Base-by-base conservation (phyloP, 2,797 vertebrate species). In the Momotus momota region DNA sequence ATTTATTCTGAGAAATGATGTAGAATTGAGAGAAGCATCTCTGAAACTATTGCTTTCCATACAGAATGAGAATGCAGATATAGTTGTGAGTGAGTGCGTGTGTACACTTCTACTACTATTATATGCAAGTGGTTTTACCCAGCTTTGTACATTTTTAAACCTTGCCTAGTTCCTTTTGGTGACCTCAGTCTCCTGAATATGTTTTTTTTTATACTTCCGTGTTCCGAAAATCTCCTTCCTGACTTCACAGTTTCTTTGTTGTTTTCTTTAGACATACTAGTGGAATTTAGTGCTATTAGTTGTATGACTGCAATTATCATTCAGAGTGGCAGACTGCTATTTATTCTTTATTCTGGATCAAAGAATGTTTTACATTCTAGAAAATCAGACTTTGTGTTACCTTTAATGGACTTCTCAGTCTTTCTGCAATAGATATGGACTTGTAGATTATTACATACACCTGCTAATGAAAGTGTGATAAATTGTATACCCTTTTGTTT, bases 21-120 rank as follows among this genome's bases (percentile, higher is more conserved):
- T 1, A 27, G 31, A 17, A 20, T 1, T 52, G 49, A 57, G 33
- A 33, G 3, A 13, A n/a, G 0, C 9, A 13, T 11, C 69, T 72
- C 55, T 64, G 23, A 51, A 35, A 38, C 33, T 26, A 1, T 27
- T 16, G 2, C 1, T 1, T 38, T 61, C 26, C 4, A 17, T 9
- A 54, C 0, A 21, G 17, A 58, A 31, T 18, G 35, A 1, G 4
- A 29, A 38, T 14, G 25, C 15, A 71, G 35, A 16, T 7, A 6
- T 4, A 4, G 55, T n/a, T 73, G 12, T 27, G 49, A 19, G 25
- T 5, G 7, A 6, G 20, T 33, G 3, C 23, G 20, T 11, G 3
- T 49, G 10, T 21, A 19, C 14, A 6, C 20, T 46, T 27, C 10
- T 65, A 6, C 7, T 22, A 9, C 31, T 62, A 8, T 27, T 49